A percentile compares a stretch with the other conserved stretches of the same genome.
These are phyloP conservation scores for Creontiades dilutus DNA, from an alignment of 2,888 invertebrate genomes.

Conservation along the genomic window DNA sequence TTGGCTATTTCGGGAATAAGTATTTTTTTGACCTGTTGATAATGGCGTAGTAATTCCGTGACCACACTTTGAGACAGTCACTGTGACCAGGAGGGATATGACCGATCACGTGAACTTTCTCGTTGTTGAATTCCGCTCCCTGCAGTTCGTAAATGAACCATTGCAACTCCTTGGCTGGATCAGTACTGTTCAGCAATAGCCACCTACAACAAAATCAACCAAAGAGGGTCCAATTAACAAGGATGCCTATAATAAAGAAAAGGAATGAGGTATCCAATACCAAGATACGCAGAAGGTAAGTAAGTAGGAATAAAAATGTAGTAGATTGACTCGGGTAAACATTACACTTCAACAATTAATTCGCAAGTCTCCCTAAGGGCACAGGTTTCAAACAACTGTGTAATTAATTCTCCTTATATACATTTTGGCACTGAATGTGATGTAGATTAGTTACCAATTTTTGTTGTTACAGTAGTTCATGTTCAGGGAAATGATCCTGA, in stretches of 20 bases:
- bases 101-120: constrained; percentile 97
- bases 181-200: constrained; percentile 95
- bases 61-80: constrained; percentile 97
- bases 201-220: constrained; percentile 82
- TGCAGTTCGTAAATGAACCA: constrained; percentile 97
- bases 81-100: constrained; percentile 97
- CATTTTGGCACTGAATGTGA: neutral
- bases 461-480: constrained; percentile 98
- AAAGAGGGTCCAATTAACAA: no score
- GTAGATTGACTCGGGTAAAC: no score
- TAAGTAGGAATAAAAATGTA: no score
- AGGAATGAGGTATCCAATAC: no score
- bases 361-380: no score
- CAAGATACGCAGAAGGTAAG: no score
- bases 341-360: no score
- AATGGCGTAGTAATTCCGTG: constrained; percentile 94
- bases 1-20: no score
- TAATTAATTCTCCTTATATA: neutral
- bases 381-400: neutral
- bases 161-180: constrained; percentile 95
- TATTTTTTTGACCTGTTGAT: constrained; percentile 83
- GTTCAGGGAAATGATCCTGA: constrained; percentile 95
- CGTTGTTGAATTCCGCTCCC: constrained; percentile 94
- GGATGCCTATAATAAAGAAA: no score
- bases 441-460: constrained; percentile 84